phyloP scores from a whole-genome alignment of 2,797 vertebrate species.

The Luscinia luscinia region DNA sequence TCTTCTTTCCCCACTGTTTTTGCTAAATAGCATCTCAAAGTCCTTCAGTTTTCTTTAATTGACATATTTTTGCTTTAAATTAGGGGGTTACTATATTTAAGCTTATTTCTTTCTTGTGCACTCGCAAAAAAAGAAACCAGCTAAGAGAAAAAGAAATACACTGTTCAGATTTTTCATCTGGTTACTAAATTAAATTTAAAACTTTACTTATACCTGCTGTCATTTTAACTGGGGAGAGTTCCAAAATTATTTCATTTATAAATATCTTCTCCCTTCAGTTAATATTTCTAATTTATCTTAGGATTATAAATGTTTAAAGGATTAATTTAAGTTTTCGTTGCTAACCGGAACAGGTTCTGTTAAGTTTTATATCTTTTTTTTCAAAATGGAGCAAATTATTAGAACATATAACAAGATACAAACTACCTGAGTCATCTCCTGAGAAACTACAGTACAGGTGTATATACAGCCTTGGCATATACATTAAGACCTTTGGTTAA shows the following conservation, averaged over 20 bases:
- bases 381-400: not conserved
- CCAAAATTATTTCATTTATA: not conserved
- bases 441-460: not conserved
- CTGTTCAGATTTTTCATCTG: not conserved
- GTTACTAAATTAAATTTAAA: not conserved
- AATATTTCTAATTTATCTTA: not conserved
- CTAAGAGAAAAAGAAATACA: not conserved
- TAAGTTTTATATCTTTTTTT: not conserved
- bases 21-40: not conserved
- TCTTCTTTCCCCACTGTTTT: not conserved
- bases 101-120: not conserved
- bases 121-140: not conserved
- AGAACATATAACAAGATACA: not conserved
- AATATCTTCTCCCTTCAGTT: not conserved
- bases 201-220: not conserved
- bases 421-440: not conserved
- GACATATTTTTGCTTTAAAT: not conserved
- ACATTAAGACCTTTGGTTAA: not conserved
- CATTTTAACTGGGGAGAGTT: not conserved
- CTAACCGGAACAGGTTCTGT: not conserved
- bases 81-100: not conserved
- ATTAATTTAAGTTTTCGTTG: not conserved
- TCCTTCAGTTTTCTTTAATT: not conserved
- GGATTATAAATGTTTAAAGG: not conserved
- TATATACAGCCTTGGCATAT: not conserved